phyloP scores from a whole-genome alignment of 30 jellyfish, hydroid and myxozoan species.

The Hydractinia symbiolongicarpus region DNA sequence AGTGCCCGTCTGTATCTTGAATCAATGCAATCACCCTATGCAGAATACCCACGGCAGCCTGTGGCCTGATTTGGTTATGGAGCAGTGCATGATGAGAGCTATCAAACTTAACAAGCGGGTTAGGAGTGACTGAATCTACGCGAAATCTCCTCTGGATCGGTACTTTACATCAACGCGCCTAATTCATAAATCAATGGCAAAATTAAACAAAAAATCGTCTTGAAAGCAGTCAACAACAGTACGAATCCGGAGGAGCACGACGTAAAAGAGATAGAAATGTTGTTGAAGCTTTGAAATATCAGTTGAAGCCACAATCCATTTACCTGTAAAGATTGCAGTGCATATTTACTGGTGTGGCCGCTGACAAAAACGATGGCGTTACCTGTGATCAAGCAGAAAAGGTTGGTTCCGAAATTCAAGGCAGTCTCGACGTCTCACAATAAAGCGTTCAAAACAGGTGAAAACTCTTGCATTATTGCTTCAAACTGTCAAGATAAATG shows the following conservation, averaged over 20 bases:
- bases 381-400: slow-evolving; percentile 49
- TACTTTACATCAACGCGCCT: slow-evolving; percentile 36
- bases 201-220: slow-evolving; percentile 22
- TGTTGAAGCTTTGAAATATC: slow-evolving; percentile 21
- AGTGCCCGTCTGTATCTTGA: slow-evolving; percentile 40
- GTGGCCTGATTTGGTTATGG: too few relatives aligned
- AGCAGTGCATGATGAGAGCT: too few relatives aligned
- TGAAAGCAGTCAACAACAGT: slow-evolving; percentile 38
- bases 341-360: slow-evolving; percentile 30
- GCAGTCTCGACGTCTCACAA: slow-evolving; percentile 30
- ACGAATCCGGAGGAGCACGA: slow-evolving; percentile 29
- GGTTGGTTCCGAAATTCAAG: slow-evolving; percentile 38
- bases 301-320: slow-evolving; percentile 10
- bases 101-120: too few relatives aligned
- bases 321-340: slow-evolving; percentile 16
- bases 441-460: slow-evolving; percentile 34
- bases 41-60: slow-evolving; percentile 41
- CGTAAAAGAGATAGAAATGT: slow-evolving; percentile 15
- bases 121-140: slow-evolving; percentile 38
- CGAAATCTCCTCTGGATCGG: slow-evolving; percentile 29
- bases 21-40: slow-evolving; percentile 25
- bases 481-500: slow-evolving; percentile 10
- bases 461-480: slow-evolving; percentile 16
- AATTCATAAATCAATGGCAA: slow-evolving; percentile 12
- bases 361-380: slow-evolving; percentile 18